These are phyloP conservation scores for Brachyalestes nurse DNA, from an alignment of 2,797 vertebrate species.

Conservation along the genomic window DNA sequence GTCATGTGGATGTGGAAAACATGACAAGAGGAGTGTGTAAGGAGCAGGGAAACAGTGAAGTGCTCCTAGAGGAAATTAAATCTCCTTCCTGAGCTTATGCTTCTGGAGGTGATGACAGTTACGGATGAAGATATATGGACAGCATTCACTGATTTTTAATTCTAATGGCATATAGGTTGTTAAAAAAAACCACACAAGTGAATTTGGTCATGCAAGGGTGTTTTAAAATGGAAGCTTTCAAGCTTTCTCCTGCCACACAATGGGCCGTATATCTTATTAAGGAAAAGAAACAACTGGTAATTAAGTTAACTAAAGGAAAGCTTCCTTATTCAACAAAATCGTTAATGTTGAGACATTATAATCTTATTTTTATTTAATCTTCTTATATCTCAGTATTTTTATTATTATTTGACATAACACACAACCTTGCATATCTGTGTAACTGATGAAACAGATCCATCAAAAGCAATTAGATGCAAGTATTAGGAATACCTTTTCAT, in stretches of 20 bases:
- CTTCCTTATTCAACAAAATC: too few species aligned
- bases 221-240: neutral
- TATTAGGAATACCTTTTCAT: too few species aligned
- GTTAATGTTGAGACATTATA: neutral
- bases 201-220: too few species aligned
- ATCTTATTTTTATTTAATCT: neutral
- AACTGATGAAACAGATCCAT: too few species aligned
- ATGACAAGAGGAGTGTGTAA: neutral
- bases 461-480: too few species aligned
- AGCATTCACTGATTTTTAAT: neutral
- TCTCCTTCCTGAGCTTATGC: neutral
- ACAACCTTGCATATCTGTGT: too few species aligned
- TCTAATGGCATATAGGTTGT: neutral
- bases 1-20: neutral
- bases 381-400: too few species aligned
- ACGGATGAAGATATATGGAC: neutral
- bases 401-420: too few species aligned
- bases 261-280: neutral
- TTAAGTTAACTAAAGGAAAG: slow-evolving; percentile 3
- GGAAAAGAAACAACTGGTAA: neutral
- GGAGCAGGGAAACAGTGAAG: neutral
- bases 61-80: neutral
- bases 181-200: neutral
- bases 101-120: too few species aligned
- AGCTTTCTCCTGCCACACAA: too few species aligned